phyloP scores from a whole-genome alignment of 2,888 invertebrate genomes.

The Onthophagus sagittarius region DNA sequence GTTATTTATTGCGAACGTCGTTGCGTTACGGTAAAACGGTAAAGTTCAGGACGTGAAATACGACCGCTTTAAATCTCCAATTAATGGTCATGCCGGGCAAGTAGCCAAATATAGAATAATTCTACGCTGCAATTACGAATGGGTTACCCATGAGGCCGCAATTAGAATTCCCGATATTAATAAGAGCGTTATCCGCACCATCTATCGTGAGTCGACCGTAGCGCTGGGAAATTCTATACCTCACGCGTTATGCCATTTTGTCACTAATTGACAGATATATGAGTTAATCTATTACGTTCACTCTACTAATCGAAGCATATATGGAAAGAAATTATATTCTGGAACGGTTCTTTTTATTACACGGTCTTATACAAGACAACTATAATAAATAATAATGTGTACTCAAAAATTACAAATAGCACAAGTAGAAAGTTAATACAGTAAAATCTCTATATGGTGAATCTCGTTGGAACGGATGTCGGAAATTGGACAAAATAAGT shows the following conservation, averaged over 20 bases:
- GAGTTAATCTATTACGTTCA: not conserved
- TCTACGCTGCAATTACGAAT: slow-evolving; percentile 1
- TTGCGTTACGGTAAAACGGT: not conserved
- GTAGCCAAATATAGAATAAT: slow-evolving; percentile 7
- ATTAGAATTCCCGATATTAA: slow-evolving; percentile 11
- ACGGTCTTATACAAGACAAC: too few relatives aligned
- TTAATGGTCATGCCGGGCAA: slow-evolving; percentile 2
- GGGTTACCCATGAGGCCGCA: not conserved
- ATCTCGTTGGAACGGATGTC: too few relatives aligned
- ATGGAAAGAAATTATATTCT: not conserved
- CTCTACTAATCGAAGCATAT: not conserved
- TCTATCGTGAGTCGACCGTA: not conserved
- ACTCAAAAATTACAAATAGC: too few relatives aligned
- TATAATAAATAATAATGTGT: too few relatives aligned
- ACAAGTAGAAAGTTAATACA: too few relatives aligned
- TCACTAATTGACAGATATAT: not conserved
- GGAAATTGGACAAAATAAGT: too few relatives aligned
- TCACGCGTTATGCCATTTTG: not conserved
- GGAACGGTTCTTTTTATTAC: not conserved
- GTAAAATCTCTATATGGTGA: too few relatives aligned
- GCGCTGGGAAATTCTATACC: not conserved
- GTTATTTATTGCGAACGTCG: not conserved
- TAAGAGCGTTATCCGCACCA: slow-evolving; percentile 4
- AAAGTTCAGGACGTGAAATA: slow-evolving; percentile 3
- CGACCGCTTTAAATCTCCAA: not conserved